These are phyloP conservation scores for Hyperopisus bebe DNA, from an alignment of 2,113 vertebrate species.

Conservation along the genomic window DNA sequence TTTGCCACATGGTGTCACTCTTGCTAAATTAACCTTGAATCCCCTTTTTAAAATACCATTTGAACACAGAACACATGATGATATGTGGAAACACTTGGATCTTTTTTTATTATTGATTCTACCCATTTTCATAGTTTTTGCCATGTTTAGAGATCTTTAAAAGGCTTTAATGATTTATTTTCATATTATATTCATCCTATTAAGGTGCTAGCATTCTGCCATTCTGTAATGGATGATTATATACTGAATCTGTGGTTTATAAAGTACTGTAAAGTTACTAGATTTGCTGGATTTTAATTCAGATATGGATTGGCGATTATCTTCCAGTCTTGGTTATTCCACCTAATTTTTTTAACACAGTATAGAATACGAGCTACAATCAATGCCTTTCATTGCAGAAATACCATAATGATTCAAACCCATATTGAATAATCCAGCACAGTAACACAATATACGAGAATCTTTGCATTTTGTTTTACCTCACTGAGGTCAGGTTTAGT, in stretches of 20 bases:
- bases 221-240: neutral
- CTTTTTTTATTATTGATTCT: neutral
- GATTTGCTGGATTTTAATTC: neutral
- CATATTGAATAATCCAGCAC: neutral
- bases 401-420: neutral
- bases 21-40: slow-evolving; percentile 43
- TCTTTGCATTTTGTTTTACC: neutral
- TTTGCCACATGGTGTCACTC: slow-evolving; percentile 64
- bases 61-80: neutral
- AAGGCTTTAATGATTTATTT: neutral
- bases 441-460: neutral
- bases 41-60: neutral
- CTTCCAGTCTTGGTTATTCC: neutral
- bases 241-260: neutral
- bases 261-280: neutral
- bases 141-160: neutral
- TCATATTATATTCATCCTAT: too few relatives aligned
- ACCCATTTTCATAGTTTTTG: neutral
- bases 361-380: neutral
- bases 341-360: neutral
- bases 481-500: neutral
- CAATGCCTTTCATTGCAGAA: neutral
- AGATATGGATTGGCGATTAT: neutral
- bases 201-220: neutral
- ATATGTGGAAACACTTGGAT: neutral